Conservation (phyloP, 1,140 invertebrate genomes). For the Aphaenogaster ashmeadi region DNA sequence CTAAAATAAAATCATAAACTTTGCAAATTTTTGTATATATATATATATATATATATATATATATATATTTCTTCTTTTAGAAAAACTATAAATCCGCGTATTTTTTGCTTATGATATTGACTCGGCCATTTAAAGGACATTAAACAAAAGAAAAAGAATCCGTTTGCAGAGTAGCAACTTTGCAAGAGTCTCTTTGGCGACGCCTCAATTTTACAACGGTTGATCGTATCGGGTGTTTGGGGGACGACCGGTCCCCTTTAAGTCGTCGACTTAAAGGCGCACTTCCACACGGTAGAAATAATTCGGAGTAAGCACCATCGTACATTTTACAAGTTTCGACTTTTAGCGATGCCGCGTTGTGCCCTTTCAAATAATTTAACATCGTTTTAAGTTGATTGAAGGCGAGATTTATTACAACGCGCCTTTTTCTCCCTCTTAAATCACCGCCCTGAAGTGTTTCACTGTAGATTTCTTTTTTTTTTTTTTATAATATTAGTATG, state of each 20-base stretch:
- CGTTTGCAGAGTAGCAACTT: not conserved
- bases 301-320: slow-evolving; percentile 61
- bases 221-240: not conserved
- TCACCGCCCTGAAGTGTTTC: not conserved
- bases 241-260: slow-evolving; percentile 28
- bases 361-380: slow-evolving; percentile 82
- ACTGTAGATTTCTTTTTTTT: too few species aligned
- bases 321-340: slow-evolving; percentile 67
- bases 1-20: not conserved
- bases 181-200: not conserved
- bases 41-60: not conserved
- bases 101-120: not conserved
- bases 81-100: not conserved
- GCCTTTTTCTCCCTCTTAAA: slow-evolving; percentile 50
- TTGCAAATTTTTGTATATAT: not conserved
- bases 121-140: not conserved
- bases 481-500: slow-evolving; percentile 6
- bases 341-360: slow-evolving; percentile 70
- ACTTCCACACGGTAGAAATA: slow-evolving; percentile 40
- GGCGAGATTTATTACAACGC: slow-evolving; percentile 76
- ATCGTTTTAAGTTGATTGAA: slow-evolving; percentile 84
- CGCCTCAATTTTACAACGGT: slow-evolving; percentile 1
- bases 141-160: too few species aligned
- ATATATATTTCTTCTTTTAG: not conserved
- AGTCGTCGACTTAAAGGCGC: slow-evolving; percentile 63